Evolutionary conservation across 2,888 invertebrate species (phyloP), one percentile per base, ranked within the genome.

Genomic region (Ecliptopera silaceata): DNA sequence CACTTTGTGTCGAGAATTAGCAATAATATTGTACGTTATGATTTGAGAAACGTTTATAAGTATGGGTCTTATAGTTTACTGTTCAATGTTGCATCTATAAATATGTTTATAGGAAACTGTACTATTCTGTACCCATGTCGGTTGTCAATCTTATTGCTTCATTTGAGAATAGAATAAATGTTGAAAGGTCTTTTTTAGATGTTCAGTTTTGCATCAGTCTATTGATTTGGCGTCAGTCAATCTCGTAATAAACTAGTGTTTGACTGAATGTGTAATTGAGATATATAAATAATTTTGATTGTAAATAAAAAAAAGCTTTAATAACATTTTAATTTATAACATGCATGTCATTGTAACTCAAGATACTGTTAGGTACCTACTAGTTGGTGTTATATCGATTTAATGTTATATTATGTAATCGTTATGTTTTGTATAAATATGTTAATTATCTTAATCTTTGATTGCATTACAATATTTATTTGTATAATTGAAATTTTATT

Each of bases 231-330:
- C 4, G 3, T n/a, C 2, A 4, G 29, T 10, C 29, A 11, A 29
- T 2, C 6, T 2, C 2, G 8, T 29, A 29, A 38, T 17, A 18
- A n/a, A 11, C 22, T 38, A 26, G 26, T 47, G 41, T 8, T 20
- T 10, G 18, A 42, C 32, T 12, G 32, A 41, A 32, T 32, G 20
- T 34, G 20, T 15, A 11, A 12, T 45, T 39, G 39, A 48, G 22
- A 17, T 12, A 11, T 29, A 12, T 10, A 10, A 39, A 48, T 29
- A 39, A n/a, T 51, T 46, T 20, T 39, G 46, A 54, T 36, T 59
- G 56, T 56, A 59, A 56, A 56, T 59, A 59, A 51, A 55, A 52
- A 15, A 56, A 56, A 56, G 59, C 55, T 59, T 59, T 59, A 59
- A 59, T 51, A 46, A 42, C 43, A 51, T 59, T 59, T 55, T 50